A percentile compares a stretch with the other conserved stretches of the same genome.
These are phyloP conservation scores for Rhabditoides inermis DNA, from an alignment of 2,888 invertebrate species.

Conservation along the genomic window DNA sequence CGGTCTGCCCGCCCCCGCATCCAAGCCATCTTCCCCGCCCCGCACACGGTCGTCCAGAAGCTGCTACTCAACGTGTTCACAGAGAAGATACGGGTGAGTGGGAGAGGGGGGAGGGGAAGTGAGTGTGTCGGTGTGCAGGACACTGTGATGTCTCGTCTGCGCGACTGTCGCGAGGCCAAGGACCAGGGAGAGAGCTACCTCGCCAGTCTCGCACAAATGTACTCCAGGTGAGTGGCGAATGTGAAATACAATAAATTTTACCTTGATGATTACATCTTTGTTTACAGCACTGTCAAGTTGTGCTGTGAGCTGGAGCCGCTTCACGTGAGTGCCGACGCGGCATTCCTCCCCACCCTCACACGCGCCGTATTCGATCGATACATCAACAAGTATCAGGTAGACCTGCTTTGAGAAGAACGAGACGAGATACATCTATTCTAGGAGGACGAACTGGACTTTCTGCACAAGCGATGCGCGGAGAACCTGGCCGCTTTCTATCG, in stretches of 20 bases:
- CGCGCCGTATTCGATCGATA: constrained; percentile 73
- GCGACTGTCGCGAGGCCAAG: constrained; percentile 60
- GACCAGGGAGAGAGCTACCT: constrained; percentile 82
- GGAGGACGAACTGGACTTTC: constrained; percentile 65
- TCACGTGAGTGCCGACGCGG: constrained; percentile 72
- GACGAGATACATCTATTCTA: no score
- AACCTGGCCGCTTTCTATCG: constrained; percentile 79
- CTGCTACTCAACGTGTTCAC: constrained; percentile 91
- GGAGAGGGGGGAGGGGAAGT: no score
- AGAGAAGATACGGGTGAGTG: constrained; percentile 62
- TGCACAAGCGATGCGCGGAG: constrained; percentile 69
- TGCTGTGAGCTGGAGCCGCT: constrained; percentile 68
- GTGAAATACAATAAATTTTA: not conserved
- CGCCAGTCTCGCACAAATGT: constrained; percentile 76
- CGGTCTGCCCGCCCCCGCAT: constrained; percentile 69
- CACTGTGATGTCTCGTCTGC: constrained; percentile 72
- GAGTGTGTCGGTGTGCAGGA: constrained; percentile 57
- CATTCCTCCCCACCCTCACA: constrained; percentile 70
- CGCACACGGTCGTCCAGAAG: constrained; percentile 93
- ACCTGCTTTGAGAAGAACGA: no score
- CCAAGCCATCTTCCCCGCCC: constrained; percentile 78
- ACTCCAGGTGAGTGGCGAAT: constrained; percentile 65
- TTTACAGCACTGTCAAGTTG: constrained; percentile 66
- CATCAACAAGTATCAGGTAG: constrained; percentile 64
- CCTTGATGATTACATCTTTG: not conserved